A percentile compares a stretch with the other conserved stretches of the same genome.
These are phyloP conservation scores for Balanococcus diminutus DNA, from an alignment of 2,888 invertebrate genomes.

Conservation along the genomic window DNA sequence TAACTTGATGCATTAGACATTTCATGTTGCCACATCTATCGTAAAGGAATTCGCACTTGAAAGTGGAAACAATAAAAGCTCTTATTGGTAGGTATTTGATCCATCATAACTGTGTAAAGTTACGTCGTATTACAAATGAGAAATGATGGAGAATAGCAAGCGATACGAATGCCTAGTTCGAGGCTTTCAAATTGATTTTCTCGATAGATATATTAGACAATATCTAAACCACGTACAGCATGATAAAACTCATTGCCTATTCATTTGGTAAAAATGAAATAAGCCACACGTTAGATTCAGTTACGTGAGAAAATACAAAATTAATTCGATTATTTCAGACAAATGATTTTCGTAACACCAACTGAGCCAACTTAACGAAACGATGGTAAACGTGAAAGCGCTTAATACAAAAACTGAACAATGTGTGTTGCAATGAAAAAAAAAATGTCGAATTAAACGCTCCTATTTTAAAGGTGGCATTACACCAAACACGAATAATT, in stretches of 20 bases:
- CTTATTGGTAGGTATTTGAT: not conserved
- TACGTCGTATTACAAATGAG: no score
- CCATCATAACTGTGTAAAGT: not conserved
- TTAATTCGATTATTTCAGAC: constrained; percentile 19
- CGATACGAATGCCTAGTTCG: not conserved
- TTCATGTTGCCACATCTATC: not conserved
- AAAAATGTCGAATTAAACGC: not conserved
- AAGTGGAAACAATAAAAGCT: not conserved
- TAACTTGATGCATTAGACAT: not conserved
- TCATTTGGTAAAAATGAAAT: not conserved
- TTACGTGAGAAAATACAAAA: constrained; percentile 19
- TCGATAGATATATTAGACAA: no score
- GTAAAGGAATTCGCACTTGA: not conserved
- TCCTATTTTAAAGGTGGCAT: constrained; percentile 7
- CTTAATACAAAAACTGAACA: not conserved
- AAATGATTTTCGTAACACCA: not conserved
- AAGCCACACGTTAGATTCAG: not conserved
- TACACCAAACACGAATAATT: constrained; percentile 14
- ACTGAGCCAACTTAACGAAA: not conserved
- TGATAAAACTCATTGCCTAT: no score
- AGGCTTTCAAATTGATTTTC: not conserved
- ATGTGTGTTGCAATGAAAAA: not conserved
- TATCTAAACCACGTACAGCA: not conserved
- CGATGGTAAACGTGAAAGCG: not conserved
- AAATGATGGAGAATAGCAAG: no score